Base-by-base conservation (phyloP, 2,113 vertebrate species). In the Aplodontia rufa region DNA sequence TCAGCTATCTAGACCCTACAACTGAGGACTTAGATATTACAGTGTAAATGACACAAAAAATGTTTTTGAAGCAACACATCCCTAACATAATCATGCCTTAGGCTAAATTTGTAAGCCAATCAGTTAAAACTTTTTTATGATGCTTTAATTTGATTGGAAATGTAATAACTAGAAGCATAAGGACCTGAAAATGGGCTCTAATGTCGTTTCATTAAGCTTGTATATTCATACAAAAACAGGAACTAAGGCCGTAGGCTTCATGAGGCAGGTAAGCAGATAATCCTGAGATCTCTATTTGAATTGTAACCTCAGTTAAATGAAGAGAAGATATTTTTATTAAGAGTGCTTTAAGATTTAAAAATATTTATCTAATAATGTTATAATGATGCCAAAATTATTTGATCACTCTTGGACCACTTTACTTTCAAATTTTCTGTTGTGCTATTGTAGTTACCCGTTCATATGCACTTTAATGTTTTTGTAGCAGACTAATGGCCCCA, bases 81-180 rank as follows among this genome's bases (percentile, higher is more conserved):
- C 92, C 40, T 90, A 90, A 94, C 87, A 55, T 55, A 90, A 37
- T n/a, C 24, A 64, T 74, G 60, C 55, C n/a, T 66, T 85, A 80
- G 85, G 68, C 64, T 62, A 53, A 84, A 87, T 66, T 78, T 83
- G 16, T 76, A 96, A 24, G n/a, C 5, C 22, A 90, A 95, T 14
- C 11, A 76, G 58, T 85, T 85, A n/a, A 93, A 89, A 17, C 87
- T 78, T 81, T 78, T 78, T 83, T 68, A 58, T 76, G 64, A 87
- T 71, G 30, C 12, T 88, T 97, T 92, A 95, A 95, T 90, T 81
- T 90, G n/a, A 90, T 80, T 42, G 85, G 37, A 97, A 91, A 92
- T 87, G 10, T 71, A 91, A 83, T 81, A 94, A 71, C 17, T 86
- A 69, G 82, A 91, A 82, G 2, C 30, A 69, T 24, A 62, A 90